Evolutionary conservation across 2,888 invertebrate genomes (phyloP), one percentile per base, ranked within the genome.

Genomic region (Phyllotreta striolata): DNA sequence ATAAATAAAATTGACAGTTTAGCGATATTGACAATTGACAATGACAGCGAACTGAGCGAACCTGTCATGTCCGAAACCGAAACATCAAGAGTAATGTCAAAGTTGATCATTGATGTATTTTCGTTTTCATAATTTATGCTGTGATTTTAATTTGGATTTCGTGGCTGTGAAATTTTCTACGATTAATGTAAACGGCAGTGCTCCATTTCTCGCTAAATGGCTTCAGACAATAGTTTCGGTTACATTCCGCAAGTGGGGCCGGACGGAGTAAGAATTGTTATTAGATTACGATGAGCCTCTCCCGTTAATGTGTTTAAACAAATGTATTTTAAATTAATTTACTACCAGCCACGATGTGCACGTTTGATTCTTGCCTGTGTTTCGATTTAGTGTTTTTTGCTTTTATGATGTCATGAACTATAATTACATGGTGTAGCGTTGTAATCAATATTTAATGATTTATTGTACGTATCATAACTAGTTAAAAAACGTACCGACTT

Each of bases 161-260:
- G 61, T 66, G 68, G 67, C 66, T 67, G 70, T 71, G 70, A 64
- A 58, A 34, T 57, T 58, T 69, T 66, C 57, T 41, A 52, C 40
- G 55, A 56, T 69, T 66, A 61, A 67, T 69, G 69, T 67, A 55
- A 44, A 66, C 52, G 55, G 40, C 65, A 57, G 57, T 65, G 54
- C 24, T 61, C 51, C 37, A 52, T 58, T 58, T 35, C 38, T 7
- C 55, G 71, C 75, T 76, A 76, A 77, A 82, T 82, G 82, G 82
- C 81, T 76, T 76, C 80, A 67, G 80, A 81, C 70, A 79, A 75
- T 74, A 76, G 80, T 66, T 81, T 78, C 73, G 82, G 82, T 62
- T 82, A 80, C 70, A 78, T 79, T 69, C 81, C 82, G 49, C 77
- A 78, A 71, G 71, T 81, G 67, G 79, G 77, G 63, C 74, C 76